Evolutionary conservation across 2,888 invertebrate genomes (phyloP).

Genomic region (Sminthurinus aureus): DNA sequence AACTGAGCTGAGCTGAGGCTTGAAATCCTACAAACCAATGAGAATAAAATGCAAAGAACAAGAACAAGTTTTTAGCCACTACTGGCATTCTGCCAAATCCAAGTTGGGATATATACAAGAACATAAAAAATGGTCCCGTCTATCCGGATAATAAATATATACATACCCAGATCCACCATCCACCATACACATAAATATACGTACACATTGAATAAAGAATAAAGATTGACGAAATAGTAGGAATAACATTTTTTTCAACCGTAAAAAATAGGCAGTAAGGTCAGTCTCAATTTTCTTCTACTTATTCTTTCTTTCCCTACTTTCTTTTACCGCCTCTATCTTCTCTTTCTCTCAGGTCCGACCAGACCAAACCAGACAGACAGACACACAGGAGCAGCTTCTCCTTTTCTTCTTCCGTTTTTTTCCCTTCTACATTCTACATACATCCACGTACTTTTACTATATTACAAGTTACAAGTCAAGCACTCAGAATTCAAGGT

Average conservation of each 20-base stretch:
- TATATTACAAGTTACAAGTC: not conserved
- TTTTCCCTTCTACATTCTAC: too few relatives aligned
- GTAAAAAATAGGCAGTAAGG: conserved; percentile 35
- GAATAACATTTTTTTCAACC: conserved; percentile 36
- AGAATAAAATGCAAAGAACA: conserved; percentile 22
- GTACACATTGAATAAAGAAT: not conserved
- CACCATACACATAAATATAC: not conserved
- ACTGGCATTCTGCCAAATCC: conserved; percentile 21
- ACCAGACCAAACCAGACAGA: not conserved
- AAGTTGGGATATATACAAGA: too few relatives aligned
- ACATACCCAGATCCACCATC: too few relatives aligned
- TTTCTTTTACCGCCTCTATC: too few relatives aligned
- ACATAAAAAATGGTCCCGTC: too few relatives aligned
- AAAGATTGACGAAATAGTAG: conserved; percentile 32
- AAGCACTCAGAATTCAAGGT: conserved; percentile 1
- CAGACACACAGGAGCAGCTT: too few relatives aligned
- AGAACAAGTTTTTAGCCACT: conserved; percentile 33
- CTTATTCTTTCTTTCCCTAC: not conserved
- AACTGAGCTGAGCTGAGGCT: too few relatives aligned
- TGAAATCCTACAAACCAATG: conserved; percentile 16
- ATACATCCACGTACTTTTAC: not conserved
- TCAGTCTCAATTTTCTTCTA: conserved; percentile 23
- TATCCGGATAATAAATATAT: not conserved
- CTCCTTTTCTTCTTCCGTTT: too few relatives aligned
- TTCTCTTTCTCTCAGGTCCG: too few relatives aligned